Evolutionary conservation across 2,113 vertebrate species (phyloP), one percentile per base, ranked within the genome.

Genomic region (Numida meleagris): DNA sequence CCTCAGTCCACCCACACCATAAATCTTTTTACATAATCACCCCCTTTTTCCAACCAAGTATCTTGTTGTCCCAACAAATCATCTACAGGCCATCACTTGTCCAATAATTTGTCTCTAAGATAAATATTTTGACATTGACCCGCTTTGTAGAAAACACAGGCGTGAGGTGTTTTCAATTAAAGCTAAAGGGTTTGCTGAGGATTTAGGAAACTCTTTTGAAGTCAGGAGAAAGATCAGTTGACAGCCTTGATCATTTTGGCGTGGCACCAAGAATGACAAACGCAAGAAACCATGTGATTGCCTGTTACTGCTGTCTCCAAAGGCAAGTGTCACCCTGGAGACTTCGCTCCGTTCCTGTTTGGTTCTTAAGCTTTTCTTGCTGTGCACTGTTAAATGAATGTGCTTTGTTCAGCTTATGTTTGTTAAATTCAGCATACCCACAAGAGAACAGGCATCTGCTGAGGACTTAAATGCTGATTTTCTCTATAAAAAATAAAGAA

Each of bases 61-160:
- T 85, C 53, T 36, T 88, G 51, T 83, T 86, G 72, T 67, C 43
- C 63, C 63, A 83, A 74, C 19, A 63, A 90, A 86, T 93, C 55
- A 77, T 77, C 72, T 77, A 53, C 46, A 83, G 29, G 25, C 38
- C 55, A 94, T 3, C 12, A 23, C 71, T 90, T 71, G 66, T 92
- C 76, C 86, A 95, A 34, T 92, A 78, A 90, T 83, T 92, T 86
- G 38, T 90, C 46, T 81, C 88, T 61, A 94, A 78, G 80, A 46
- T 61, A 95, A 96, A 88, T 95, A 96, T 94, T 96, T 95, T 86
- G 50, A 74, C 63, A 40, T 88, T 86, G 93, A 81, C 33, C 75
- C 51, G 63, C 38, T 29, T 88, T 66, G 82, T 61, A 86, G 50
- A 77, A 94, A 94, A 63, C 15, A 71, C 33, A 88, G 43, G 25